Evolutionary conservation across 37 sponge, comb jelly and placozoan species (phyloP), one percentile per base, ranked within the genome.

Genomic region (Cliona cf. orientalis): DNA sequence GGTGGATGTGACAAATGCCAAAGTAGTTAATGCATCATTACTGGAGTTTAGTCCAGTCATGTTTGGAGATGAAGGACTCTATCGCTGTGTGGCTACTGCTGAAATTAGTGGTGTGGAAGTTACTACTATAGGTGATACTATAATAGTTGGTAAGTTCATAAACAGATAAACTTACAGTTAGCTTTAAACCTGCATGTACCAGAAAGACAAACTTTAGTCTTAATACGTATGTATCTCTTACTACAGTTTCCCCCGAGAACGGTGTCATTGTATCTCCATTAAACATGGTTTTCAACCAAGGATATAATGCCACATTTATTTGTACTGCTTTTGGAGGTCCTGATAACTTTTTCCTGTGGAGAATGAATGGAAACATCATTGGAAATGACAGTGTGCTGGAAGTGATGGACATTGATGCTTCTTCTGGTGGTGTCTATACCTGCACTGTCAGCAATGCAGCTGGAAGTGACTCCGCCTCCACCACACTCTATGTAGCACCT

Each of bases 301-400:
- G n/a, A n/a, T n/a, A n/a, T n/a, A n/a, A n/a, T n/a, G 73, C 26
- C 25, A 71, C 38, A 14, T 68, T 93, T 11, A 80, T 19, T 1
- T 93, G 93, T 35, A 31, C 75, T 2, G 74, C 86, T 45, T 26
- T 25, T 23, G 93, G 93, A 42, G 88, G 86, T 19, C 90, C 90
- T 41, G 46, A 35, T 19, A 84, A 69, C n/a, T 21, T 26, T 0
- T 73, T 59, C 58, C 64, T 66, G 58, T 92, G 93, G 93, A 25
- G 40, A 26, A 35, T 31, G 7, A 33, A 64, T 40, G 86, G 86
- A 31, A 58, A 53, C 33, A 58, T 75, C 26, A 22, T 80, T 21
- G 1, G 19, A 0, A 40, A 39, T 23, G 69, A 74, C n/a, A n/a
- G n/a, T n/a, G 12, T 46, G 46, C 2, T 49, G 9, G 29, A 14